Conservation (phyloP, 2,797 vertebrate genomes). For the Phoeniculus purpureus region DNA sequence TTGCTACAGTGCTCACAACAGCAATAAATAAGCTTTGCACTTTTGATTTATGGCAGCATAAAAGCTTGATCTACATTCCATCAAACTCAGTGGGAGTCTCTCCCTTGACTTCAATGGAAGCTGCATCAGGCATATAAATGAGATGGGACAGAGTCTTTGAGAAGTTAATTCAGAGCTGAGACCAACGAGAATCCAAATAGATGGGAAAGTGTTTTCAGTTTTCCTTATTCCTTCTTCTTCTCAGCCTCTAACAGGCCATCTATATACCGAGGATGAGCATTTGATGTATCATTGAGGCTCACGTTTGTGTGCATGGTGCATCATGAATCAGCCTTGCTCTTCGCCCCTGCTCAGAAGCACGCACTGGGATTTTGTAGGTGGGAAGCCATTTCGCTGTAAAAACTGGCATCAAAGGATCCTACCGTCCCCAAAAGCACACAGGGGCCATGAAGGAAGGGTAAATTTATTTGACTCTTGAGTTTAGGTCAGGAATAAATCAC, state of each 20-base stretch:
- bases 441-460: neutral
- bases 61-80: neutral
- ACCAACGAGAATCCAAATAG: neutral
- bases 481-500: neutral
- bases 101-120: neutral
- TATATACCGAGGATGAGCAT: neutral
- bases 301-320: neutral
- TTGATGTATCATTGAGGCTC: neutral
- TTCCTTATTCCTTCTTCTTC: neutral
- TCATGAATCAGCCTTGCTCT: neutral
- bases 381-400: neutral
- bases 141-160: neutral
- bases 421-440: neutral
- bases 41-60: conserved; percentile 6
- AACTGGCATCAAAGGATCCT: neutral
- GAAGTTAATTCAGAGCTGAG: neutral
- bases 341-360: neutral
- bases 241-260: neutral
- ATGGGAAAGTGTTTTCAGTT: neutral
- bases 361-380: neutral
- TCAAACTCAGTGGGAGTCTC: neutral
- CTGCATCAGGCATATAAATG: neutral
- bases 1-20: neutral
- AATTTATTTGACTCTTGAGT: no score
- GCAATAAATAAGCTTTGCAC: conserved; percentile 9